A percentile compares a stretch with the other conserved stretches of the same genome.
Evolutionary conservation across 1,140 invertebrate genomes (phyloP).

Genomic region (Formica exsecta): DNA sequence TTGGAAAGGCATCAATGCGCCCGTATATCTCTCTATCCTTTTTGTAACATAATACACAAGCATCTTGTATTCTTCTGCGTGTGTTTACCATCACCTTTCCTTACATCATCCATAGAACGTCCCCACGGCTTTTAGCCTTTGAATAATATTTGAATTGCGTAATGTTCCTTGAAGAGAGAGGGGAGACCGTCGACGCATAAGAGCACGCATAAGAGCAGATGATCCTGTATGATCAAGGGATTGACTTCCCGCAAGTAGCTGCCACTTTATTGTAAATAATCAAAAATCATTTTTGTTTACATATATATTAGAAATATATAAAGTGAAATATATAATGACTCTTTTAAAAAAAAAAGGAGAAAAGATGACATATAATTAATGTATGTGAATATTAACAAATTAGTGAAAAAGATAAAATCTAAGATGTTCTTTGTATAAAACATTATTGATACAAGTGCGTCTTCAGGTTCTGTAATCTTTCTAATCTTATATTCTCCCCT

Average conservation of each 20-base stretch:
- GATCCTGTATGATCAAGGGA: slow-evolving; percentile 81
- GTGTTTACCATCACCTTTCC: slow-evolving; percentile 67
- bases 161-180: slow-evolving; percentile 80
- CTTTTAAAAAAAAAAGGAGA: too few relatives aligned
- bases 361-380: too few relatives aligned
- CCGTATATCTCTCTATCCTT: slow-evolving; percentile 62
- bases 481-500: neutral
- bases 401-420: neutral
- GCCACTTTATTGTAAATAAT: neutral
- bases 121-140: slow-evolving; percentile 85
- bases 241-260: slow-evolving; percentile 74
- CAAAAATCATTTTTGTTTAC: neutral
- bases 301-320: neutral
- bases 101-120: slow-evolving; percentile 80
- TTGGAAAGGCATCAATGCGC: slow-evolving; percentile 44
- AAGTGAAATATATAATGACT: too few relatives aligned
- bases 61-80: slow-evolving; percentile 68
- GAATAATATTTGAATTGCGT: slow-evolving; percentile 87
- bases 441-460: too few relatives aligned
- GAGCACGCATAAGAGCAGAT: slow-evolving; percentile 77
- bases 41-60: slow-evolving; percentile 79
- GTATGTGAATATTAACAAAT: neutral
- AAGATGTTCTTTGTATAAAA: neutral
- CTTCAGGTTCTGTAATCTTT: too few relatives aligned
- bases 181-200: slow-evolving; percentile 66